Percentiles rank a stretch among this genome's conserved stretches.
phyloP scores from a whole-genome alignment of 2,113 vertebrate species.

The Oreocharis arfaki region DNA sequence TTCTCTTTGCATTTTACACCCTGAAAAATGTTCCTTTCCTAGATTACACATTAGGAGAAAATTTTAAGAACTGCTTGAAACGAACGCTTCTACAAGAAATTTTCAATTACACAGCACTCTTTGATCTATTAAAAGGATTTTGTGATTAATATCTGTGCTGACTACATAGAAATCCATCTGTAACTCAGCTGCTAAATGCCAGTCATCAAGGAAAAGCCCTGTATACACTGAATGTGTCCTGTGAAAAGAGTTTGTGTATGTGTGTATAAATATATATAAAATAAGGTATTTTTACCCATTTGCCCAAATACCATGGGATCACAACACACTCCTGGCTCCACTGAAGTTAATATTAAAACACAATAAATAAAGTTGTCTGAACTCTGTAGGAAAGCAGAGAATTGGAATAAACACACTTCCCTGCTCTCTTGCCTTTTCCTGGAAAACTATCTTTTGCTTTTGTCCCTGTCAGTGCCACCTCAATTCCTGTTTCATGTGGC shows the following conservation, averaged over 20 bases:
- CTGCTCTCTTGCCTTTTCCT: background rate
- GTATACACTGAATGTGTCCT: background rate
- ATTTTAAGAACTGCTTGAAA: background rate
- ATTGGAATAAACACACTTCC: background rate
- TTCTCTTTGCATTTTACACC: background rate
- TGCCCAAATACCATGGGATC: background rate
- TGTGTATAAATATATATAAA: background rate
- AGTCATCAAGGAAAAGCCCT: background rate
- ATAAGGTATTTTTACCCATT: background rate
- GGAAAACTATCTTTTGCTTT: too few relatives aligned
- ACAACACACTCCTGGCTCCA: background rate
- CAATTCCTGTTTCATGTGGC: background rate
- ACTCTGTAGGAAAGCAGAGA: background rate
- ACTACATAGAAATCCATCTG: background rate
- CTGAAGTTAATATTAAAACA: background rate
- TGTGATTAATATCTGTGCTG: background rate
- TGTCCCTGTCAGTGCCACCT: background rate
- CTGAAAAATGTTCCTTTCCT: background rate
- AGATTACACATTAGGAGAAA: background rate
- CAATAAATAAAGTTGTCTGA: background rate
- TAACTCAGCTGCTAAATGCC: background rate
- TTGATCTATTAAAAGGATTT: background rate
- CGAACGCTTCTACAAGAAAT: rapidly evolving
- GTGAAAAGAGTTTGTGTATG: background rate
- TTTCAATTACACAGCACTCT: background rate